Evolutionary conservation across 2,797 vertebrate genomes (phyloP), one percentile per base, ranked within the genome.

Genomic region (Myotis myotis): DNA sequence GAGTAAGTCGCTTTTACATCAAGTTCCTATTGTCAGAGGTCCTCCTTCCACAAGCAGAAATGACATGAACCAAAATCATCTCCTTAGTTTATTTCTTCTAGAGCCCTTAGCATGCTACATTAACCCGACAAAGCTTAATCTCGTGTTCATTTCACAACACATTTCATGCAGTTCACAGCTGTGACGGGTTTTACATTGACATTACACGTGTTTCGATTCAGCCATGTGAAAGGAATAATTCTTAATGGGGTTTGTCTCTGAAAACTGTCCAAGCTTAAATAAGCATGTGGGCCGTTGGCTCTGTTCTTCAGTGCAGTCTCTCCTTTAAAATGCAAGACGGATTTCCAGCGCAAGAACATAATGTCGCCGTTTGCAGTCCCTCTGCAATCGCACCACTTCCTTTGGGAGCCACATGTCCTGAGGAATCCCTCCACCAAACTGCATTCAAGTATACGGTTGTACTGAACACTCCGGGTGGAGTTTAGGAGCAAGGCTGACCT

Each of bases 41-140:
- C 36, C 89, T 96, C 96, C 96, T 97, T 95, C 96, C 91, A 78
- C 92, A 96, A 78, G 97, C 70, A 98, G 96, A 98, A 98, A 98
- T 97, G 97, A 98, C 98, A 98, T 98, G 97, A 98, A 97, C 97
- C 97, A 96, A 98, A 98, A 97, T 97, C 96, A 94, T 97, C 94
- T 97, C 97, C 98, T 98, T 97, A 98, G 97, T 99, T 99, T 99
- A 99, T 99, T 99, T 99, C 97, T 98, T 98, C 98, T 99, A 99
- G 98, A 97, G 98, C 98, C 98, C 97, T 99, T 98, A 98, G 98
- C 99, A 99, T 99, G 99, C 99, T 99, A 99, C 98, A 99, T 98
- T 98, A 98, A 98, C 98, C 98, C 98, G 98, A 98, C 98, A 99
- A 98, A 98, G 98, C 98, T 98, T 98, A 99, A 98, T 99, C 98